Conservation (phyloP, 1,140 invertebrate genomes). For the Manduca sexta region DNA sequence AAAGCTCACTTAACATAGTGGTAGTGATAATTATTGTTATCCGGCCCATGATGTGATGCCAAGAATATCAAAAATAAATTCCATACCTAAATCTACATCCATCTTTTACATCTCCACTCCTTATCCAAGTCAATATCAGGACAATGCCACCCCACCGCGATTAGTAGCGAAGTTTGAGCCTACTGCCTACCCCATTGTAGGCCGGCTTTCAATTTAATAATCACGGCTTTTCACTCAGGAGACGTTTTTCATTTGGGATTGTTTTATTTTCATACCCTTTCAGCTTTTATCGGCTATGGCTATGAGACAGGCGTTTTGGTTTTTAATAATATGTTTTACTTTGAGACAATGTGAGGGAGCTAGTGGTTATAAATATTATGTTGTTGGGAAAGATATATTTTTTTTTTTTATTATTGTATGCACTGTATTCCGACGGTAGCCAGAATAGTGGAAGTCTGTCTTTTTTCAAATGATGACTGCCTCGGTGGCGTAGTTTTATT, state of each 20-base stretch:
- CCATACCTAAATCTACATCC: too few species aligned
- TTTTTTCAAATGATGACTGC: too few species aligned
- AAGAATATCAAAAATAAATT: too few species aligned
- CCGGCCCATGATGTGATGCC: too few species aligned
- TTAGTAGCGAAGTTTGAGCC: background rate
- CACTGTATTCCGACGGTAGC: too few species aligned
- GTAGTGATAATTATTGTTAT: too few species aligned
- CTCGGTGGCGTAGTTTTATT: too few species aligned
- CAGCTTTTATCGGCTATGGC: conserved; percentile 28
- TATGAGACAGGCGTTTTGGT: conserved; percentile 20
- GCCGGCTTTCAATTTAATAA: conserved; percentile 62
- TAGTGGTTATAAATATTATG: background rate
- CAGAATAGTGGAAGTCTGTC: too few species aligned
- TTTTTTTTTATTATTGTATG: background rate
- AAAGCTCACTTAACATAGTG: too few species aligned
- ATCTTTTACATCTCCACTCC: too few species aligned
- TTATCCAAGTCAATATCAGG: too few species aligned
- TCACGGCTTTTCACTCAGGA: conserved; percentile 48
- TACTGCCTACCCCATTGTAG: conserved; percentile 20
- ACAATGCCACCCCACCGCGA: too few species aligned
- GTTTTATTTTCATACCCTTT: conserved; percentile 58
- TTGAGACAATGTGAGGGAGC: background rate
- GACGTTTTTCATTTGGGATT: conserved; percentile 60
- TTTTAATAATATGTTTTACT: background rate
- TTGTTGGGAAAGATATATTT: background rate